Conservation (phyloP, 2,113 vertebrate species). For the Prochilodus magdalenae region DNA sequence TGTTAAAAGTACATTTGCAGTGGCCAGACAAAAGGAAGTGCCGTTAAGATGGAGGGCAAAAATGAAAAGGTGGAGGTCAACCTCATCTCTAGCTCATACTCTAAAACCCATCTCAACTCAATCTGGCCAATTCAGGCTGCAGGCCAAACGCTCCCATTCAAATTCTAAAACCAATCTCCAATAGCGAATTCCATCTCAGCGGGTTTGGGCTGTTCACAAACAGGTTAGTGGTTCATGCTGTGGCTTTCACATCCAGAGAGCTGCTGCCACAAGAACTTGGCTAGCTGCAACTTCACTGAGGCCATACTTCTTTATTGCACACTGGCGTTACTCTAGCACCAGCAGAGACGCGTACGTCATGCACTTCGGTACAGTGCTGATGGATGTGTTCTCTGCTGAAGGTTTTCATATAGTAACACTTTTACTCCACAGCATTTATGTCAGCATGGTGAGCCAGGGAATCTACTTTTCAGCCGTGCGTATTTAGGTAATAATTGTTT, state of each 20-base stretch:
- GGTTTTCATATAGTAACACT: too few species aligned
- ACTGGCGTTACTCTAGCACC: too few species aligned
- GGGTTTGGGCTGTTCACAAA: conserved; percentile 62
- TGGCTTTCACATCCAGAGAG: conserved; percentile 18
- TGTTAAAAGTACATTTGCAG: conserved; percentile 70
- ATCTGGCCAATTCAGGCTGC: conserved; percentile 68
- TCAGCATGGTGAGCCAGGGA: too few species aligned
- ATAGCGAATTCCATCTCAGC: conserved; percentile 68
- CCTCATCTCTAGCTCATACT: conserved; percentile 75
- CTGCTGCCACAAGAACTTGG: conserved; percentile 13
- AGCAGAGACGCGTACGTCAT: too few species aligned
- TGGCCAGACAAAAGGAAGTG: conserved; percentile 67
- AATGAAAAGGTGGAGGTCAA: conserved; percentile 77
- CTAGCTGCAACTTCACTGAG: conserved; percentile 19
- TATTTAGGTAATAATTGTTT: too few species aligned
- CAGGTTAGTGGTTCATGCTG: conserved; percentile 50
- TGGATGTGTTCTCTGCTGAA: too few species aligned
- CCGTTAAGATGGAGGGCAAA: conserved; percentile 61
- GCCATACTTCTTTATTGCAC: background rate
- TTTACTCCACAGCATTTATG: too few species aligned
- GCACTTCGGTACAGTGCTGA: too few species aligned
- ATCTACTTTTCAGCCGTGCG: too few species aligned
- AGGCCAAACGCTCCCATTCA: conserved; percentile 69
- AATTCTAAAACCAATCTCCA: conserved; percentile 74
- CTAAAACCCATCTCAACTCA: conserved; percentile 74